These are phyloP conservation scores for Cichladusa arquata DNA, from an alignment of 2,113 vertebrate genomes.

Conservation along the genomic window DNA sequence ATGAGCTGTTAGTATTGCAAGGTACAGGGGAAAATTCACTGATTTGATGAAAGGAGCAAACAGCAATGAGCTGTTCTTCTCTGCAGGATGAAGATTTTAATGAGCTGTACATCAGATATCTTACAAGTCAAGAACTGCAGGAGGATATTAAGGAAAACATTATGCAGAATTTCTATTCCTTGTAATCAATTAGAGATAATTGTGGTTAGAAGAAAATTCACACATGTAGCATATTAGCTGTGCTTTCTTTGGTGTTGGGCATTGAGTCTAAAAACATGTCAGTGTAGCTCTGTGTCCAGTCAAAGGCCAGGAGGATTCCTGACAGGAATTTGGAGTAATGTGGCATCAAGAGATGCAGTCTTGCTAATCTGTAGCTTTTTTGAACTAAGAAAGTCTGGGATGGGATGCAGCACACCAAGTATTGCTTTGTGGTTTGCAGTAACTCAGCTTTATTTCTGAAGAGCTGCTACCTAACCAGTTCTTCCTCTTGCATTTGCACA, in stretches of 20 bases:
- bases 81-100: background rate
- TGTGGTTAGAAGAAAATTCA: background rate
- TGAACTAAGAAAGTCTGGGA: background rate
- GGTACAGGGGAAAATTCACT: conserved; percentile 1
- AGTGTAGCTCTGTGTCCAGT: background rate
- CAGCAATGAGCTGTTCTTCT: background rate
- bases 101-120: background rate
- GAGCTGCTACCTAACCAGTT: background rate
- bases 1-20: background rate
- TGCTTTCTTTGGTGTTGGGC: background rate
- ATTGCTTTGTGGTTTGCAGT: background rate
- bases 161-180: background rate
- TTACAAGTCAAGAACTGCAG: background rate
- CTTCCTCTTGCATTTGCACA: background rate
- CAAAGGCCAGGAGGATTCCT: background rate
- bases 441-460: background rate
- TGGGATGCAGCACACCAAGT: background rate
- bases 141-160: background rate
- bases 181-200: background rate
- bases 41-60: background rate
- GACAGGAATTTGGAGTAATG: background rate
- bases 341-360: background rate
- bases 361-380: background rate
- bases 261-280: background rate
- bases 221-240: background rate